Conservation (phyloP, 2,797 vertebrate species). For the Aulostomus chinensis region DNA sequence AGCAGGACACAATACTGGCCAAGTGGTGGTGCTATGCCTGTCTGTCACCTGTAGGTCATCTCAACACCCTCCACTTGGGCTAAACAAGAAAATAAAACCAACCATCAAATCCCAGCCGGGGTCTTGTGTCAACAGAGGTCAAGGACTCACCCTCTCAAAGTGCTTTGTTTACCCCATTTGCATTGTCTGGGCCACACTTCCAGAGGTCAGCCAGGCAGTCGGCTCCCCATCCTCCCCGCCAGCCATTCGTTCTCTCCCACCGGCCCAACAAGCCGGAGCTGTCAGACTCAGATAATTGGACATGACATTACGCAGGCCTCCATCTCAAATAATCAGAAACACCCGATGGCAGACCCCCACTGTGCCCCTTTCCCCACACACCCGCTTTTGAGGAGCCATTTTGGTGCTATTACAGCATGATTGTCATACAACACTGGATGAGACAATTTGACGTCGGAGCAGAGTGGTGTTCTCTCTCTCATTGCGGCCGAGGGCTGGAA, state of each 20-base stretch:
- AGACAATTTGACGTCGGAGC: slow-evolving; percentile 71
- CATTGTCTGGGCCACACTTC: slow-evolving; percentile 76
- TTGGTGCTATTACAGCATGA: slow-evolving; percentile 92
- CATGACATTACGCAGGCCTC: slow-evolving; percentile 94
- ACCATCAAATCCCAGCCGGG: slow-evolving; percentile 36
- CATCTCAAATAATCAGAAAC: slow-evolving; percentile 96
- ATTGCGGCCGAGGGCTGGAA: slow-evolving; percentile 68
- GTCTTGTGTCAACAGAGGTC: slow-evolving; percentile 70
- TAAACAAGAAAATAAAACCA: slow-evolving; percentile 48
- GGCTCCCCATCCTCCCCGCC: slow-evolving; percentile 63
- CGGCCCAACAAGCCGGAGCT: slow-evolving; percentile 87
- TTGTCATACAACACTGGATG: slow-evolving; percentile 84
- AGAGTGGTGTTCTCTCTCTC: slow-evolving; percentile 61
- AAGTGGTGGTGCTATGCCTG: slow-evolving; percentile 25
- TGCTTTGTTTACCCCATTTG: slow-evolving; percentile 71
- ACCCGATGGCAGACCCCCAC: slow-evolving; percentile 78
- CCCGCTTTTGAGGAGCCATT: slow-evolving; percentile 86
- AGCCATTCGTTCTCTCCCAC: slow-evolving; percentile 26
- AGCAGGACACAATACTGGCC: slow-evolving; percentile 40
- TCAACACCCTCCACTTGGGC: slow-evolving; percentile 49
- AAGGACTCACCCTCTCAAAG: slow-evolving; percentile 62
- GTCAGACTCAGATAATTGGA: slow-evolving; percentile 95
- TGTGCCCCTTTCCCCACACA: slow-evolving; percentile 57
- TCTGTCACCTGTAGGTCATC: slow-evolving; percentile 52
- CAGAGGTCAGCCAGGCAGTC: slow-evolving; percentile 55